Evolutionary conservation across 1,140 invertebrate genomes (phyloP).

Genomic region (Euwallacea similis): DNA sequence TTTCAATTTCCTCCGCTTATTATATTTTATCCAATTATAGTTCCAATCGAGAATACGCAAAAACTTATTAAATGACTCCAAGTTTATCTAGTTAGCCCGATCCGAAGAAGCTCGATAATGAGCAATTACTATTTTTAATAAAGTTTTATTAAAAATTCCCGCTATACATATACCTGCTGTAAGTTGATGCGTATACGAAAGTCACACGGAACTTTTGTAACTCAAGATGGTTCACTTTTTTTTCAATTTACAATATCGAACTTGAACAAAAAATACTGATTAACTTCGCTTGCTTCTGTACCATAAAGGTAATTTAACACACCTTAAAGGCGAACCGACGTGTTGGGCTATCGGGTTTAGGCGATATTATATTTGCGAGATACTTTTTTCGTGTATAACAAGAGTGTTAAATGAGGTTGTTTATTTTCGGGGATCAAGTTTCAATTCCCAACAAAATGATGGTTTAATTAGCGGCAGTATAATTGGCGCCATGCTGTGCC

Average conservation of each 20-base stretch:
- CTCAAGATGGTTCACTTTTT: not conserved
- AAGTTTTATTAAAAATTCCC: slow-evolving; percentile 13
- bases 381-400: not conserved
- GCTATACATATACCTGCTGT: not conserved
- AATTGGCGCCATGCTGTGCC: not conserved
- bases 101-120: slow-evolving; percentile 18
- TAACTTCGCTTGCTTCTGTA: not conserved
- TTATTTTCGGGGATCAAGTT: not conserved
- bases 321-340: slow-evolving; percentile 5
- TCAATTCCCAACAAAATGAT: not conserved
- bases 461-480: not conserved
- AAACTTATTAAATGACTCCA: slow-evolving; percentile 3
- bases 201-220: slow-evolving; percentile 14
- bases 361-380: slow-evolving; percentile 3
- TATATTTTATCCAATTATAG: slow-evolving; percentile 21
- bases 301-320: slow-evolving; percentile 7
- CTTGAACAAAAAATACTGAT: slow-evolving; percentile 1
- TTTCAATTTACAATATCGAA: not conserved
- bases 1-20: slow-evolving; percentile 17
- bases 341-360: slow-evolving; percentile 1
- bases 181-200: slow-evolving; percentile 6
- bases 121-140: slow-evolving; percentile 27
- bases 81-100: slow-evolving; percentile 12
- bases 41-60: slow-evolving; percentile 12
- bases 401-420: not conserved